Conservation (phyloP, 1,140 invertebrate species). For the Drosophila ohnishii region DNA sequence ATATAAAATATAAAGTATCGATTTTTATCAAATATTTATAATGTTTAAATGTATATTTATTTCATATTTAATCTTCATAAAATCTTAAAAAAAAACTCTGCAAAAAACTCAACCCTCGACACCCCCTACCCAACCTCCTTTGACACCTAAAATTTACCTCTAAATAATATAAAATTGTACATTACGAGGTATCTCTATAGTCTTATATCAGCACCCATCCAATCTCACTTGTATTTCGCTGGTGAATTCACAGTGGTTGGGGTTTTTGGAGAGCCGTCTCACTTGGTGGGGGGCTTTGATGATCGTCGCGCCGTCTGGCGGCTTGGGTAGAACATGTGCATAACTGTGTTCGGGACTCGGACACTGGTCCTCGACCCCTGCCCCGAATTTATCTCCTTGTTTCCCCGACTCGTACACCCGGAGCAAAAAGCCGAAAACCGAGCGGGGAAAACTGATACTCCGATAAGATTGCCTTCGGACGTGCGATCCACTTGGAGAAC, state of each 20-base stretch:
- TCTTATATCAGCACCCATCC: neutral
- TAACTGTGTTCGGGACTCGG: conserved; percentile 63
- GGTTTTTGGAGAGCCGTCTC: conserved; percentile 22
- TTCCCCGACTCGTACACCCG: conserved; percentile 44
- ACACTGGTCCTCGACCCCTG: conserved; percentile 40
- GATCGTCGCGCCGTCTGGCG: conserved; percentile 56
- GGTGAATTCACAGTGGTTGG: conserved; percentile 25
- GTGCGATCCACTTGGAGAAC: conserved; percentile 60
- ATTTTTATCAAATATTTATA: too few relatives aligned
- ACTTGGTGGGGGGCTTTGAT: conserved; percentile 31
- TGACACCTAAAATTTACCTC: too few relatives aligned
- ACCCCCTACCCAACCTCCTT: too few relatives aligned
- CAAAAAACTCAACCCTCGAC: too few relatives aligned
- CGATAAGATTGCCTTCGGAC: conserved; percentile 71
- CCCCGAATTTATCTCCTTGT: conserved; percentile 9
- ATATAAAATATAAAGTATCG: too few relatives aligned
- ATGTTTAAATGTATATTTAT: too few relatives aligned
- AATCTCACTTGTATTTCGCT: conserved; percentile 26
- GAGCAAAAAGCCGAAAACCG: conserved; percentile 52
- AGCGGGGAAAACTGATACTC: conserved; percentile 63
- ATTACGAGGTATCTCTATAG: neutral
- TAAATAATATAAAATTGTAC: neutral
- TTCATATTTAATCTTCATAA: too few relatives aligned
- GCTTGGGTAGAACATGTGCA: conserved; percentile 64
- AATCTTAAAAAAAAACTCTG: too few relatives aligned